Conservation (phyloP, 2,888 invertebrate species). For the Allophyes oxyacanthae region DNA sequence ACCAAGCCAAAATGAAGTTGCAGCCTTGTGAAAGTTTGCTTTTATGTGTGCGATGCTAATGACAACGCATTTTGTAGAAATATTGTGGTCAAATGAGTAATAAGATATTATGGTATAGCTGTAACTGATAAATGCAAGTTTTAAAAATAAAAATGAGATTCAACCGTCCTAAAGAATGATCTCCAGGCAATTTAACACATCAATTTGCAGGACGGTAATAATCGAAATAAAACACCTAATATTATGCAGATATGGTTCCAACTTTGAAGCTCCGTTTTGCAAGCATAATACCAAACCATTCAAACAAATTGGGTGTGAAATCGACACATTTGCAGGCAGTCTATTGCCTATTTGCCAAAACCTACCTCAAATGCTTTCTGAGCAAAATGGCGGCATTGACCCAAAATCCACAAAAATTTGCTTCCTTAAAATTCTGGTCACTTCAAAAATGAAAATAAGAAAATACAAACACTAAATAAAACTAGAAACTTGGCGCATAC, state of each 20-base stretch:
- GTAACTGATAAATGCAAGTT: constrained; percentile 24
- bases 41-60: constrained; percentile 37
- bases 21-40: constrained; percentile 37
- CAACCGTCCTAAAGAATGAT: too few relatives aligned
- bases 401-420: too few relatives aligned
- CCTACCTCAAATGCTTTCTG: constrained; percentile 38
- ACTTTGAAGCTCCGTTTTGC: background rate
- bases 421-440: constrained; percentile 13
- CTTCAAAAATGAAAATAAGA: constrained; percentile 7
- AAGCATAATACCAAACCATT: background rate
- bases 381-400: constrained; percentile 21
- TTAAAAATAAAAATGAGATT: too few relatives aligned
- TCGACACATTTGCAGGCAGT: constrained; percentile 27
- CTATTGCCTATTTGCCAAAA: constrained; percentile 21
- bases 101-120: constrained; percentile 6
- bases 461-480: constrained; percentile 9
- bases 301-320: constrained; percentile 10
- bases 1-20: constrained; percentile 20
- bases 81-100: constrained; percentile 18
- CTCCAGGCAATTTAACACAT: too few relatives aligned
- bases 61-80: constrained; percentile 28
- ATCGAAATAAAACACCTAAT: too few relatives aligned
- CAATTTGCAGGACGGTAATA: too few relatives aligned
- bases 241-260: background rate
- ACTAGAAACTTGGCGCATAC: constrained; percentile 36